These are phyloP conservation scores for Pseudococcus viburni DNA, from an alignment of 2,888 invertebrate species.

Conservation along the genomic window DNA sequence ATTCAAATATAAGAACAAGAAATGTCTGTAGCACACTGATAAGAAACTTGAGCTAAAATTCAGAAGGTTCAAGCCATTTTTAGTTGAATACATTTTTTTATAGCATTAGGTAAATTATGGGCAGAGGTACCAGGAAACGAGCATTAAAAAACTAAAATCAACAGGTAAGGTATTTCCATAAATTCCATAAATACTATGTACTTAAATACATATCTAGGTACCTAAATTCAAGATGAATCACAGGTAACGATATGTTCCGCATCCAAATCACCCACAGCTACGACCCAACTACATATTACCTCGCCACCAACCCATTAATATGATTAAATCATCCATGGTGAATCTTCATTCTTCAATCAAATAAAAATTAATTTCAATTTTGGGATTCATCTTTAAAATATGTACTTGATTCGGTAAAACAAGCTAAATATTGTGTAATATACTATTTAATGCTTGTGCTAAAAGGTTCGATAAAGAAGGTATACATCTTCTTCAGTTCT, in stretches of 20 bases:
- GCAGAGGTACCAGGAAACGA: too few species aligned
- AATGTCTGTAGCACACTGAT: too few species aligned
- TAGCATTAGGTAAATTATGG: too few species aligned
- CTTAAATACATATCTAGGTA: neutral
- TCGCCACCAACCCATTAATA: neutral
- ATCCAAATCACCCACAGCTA: neutral
- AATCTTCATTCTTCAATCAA: neutral
- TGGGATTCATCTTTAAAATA: constrained; percentile 20
- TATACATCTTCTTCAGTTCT: constrained; percentile 64
- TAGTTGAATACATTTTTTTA: too few species aligned
- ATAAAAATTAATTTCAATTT: constrained; percentile 50
- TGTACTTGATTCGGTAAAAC: constrained; percentile 25
- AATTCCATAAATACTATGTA: too few species aligned
- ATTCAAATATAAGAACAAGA: too few species aligned
- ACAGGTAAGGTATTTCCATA: too few species aligned
- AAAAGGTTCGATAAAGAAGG: constrained; percentile 61
- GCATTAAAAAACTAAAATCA: too few species aligned
- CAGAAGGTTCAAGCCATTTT: too few species aligned
- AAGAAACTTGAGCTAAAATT: too few species aligned
- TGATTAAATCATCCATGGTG: neutral
- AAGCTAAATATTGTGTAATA: constrained; percentile 56
- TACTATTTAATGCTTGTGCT: constrained; percentile 53
- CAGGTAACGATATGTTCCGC: neutral
- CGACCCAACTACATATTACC: neutral
- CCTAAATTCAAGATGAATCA: neutral